These are phyloP conservation scores for Scolopax bukidnonensis DNA, from an alignment of 2,797 vertebrate genomes.

Conservation along the genomic window DNA sequence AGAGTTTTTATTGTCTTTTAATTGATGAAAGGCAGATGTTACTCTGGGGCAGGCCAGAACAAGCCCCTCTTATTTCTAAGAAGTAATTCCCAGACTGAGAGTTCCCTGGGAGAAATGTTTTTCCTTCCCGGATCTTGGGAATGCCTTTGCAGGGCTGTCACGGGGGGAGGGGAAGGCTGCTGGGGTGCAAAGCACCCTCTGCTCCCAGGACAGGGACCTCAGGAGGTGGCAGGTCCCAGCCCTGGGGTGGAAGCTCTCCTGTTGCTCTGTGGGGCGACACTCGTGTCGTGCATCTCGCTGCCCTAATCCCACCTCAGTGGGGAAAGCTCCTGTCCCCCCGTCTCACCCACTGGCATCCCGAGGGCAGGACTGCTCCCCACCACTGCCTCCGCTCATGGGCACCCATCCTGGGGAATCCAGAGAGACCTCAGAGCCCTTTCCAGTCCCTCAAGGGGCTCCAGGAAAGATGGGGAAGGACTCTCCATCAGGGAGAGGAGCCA, in stretches of 20 bases:
- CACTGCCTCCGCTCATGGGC: accelerated
- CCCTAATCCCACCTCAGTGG: accelerated
- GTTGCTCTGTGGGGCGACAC: accelerated
- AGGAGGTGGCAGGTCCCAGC: not conserved
- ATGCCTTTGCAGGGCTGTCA: not conserved
- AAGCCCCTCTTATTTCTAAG: not conserved
- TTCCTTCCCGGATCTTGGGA: not conserved
- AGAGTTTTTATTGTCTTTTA: not conserved
- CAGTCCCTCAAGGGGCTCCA: not conserved
- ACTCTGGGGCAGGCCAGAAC: not conserved
- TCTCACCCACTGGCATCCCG: accelerated
- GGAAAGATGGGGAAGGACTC: not conserved
- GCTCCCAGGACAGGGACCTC: not conserved
- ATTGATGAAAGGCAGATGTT: not conserved
- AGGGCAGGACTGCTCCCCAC: not conserved
- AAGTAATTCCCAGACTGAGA: not conserved
- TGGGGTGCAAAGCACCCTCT: too few relatives aligned
- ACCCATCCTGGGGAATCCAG: not conserved
- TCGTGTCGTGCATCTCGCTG: accelerated
- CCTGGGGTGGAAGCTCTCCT: not conserved
- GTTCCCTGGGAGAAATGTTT: not conserved
- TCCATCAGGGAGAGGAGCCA: not conserved
- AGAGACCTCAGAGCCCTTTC: not conserved
- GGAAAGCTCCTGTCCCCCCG: not conserved
- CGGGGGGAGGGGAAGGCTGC: not conserved